Evolutionary conservation across 2,797 vertebrate genomes (phyloP), one percentile per base, ranked within the genome.

Genomic region (Petrocephalus schoutedeni): DNA sequence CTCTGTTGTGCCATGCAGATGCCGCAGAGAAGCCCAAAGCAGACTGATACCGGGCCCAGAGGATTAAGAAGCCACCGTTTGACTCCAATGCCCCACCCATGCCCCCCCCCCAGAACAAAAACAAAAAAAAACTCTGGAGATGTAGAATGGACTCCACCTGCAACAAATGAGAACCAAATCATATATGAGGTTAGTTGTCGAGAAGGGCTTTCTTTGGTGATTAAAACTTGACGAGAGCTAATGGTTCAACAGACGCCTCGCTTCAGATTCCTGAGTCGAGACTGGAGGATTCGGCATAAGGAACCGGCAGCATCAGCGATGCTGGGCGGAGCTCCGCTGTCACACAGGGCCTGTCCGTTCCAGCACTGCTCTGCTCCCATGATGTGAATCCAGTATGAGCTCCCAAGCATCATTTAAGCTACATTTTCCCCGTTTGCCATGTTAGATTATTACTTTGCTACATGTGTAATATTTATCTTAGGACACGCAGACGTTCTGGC

Each of bases 11-110:
- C 89, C 4, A 53, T 80, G 16, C 56, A 92, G 92, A 90, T 89
- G 74, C 61, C 51, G 19, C 83, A 41, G 89, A 88, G 57, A 92
- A 92, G 85, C 71, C 88, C 58, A 92, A 92, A 90, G 64, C 85
- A n/a, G 91, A 92, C 77, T 92, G 90, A 92, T 88, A n/a, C 45
- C 10, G 54, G 80, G 32, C 53, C 4, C 2, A 2, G 21, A 87
- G 14, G 41, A 53, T 67, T 45, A 82, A 61, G 4, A 59, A 12
- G 2, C 58, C 53, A 49, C n/a, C 1, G 23, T 58, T 16, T 58
- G 84, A 64, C 56, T 32, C 36, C 21, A 56, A 28, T 87, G 59
- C 21, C 59, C 88, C 45, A 4, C 61, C 84, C 14, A 45, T 45
- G 28, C 67, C 41, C 19, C 45, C 88, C 71, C 64, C 64, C 14